Conservation (phyloP, 2,888 invertebrate species). For the Tetragnatha montana region DNA sequence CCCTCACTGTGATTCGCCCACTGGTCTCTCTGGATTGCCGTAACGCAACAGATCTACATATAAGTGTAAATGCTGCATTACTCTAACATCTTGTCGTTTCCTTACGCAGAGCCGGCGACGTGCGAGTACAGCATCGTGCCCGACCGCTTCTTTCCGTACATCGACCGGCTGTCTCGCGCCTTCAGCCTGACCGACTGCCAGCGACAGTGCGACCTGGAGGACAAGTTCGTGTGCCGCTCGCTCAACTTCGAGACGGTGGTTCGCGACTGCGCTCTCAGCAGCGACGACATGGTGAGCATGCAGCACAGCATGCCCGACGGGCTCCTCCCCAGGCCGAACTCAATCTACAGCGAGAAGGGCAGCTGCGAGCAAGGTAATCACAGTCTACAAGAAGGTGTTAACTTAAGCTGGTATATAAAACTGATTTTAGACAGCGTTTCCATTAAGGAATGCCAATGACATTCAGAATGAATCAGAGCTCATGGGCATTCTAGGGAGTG, state of each 20-base stretch:
- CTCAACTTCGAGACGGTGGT: constrained; percentile 73
- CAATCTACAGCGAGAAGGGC: constrained; percentile 86
- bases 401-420: too few relatives aligned
- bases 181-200: constrained; percentile 76
- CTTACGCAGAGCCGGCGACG: constrained; percentile 76
- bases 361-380: constrained; percentile 86
- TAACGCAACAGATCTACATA: too few relatives aligned
- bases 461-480: too few relatives aligned
- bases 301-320: constrained; percentile 79
- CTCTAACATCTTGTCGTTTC: not conserved
- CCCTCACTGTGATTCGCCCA: too few relatives aligned
- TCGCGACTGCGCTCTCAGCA: constrained; percentile 84
- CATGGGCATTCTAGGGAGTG: too few relatives aligned
- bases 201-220: constrained; percentile 76
- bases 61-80: too few relatives aligned
- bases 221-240: constrained; percentile 76
- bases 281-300: constrained; percentile 81
- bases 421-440: too few relatives aligned
- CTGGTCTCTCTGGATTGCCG: too few relatives aligned
- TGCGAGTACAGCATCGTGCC: constrained; percentile 77
- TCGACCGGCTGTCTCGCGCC: constrained; percentile 74
- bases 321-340: constrained; percentile 80
- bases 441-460: too few relatives aligned
- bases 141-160: constrained; percentile 76
- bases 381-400: too few relatives aligned